Base-by-base conservation (phyloP, 1,140 invertebrate genomes). In the Zaprionus africanus region DNA sequence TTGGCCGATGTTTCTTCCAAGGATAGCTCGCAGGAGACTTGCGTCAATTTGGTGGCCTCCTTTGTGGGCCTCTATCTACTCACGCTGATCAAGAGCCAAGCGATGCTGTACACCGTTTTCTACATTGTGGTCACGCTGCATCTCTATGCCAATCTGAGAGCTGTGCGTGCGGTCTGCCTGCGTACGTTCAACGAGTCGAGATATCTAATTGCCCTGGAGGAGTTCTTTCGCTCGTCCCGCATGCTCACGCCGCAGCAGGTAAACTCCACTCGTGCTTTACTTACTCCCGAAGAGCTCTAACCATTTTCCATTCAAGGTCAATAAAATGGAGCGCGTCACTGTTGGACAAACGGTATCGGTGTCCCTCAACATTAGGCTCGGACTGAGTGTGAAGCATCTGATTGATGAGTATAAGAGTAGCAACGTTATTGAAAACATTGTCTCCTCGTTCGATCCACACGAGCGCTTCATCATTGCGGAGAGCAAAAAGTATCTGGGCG, bases 1-100 rank as follows among this genome's bases (percentile, higher is more conserved):
- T 95, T 98, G 92, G 98, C 97, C 2, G 96, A 99, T 94, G 97
- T 99, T 1, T 96, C 97, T 5, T 98, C 98, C 1, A 99, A 99
- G 94, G 99, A 99, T 93, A 97, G 97, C 9, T 98, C 97, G 78
- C 99, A 99, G 94, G 98, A 99, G 92, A 99, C 98, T 0, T 95
- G 97, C 78, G 98, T 99, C 1, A 99, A 99, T 93, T 93, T 99
- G 51, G 91, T 96, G 34, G 98, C 97, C 12, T 96, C 98, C 5
- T 92, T 97, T 61, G 82, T 96, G 13, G 97, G 97, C 65, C 94
- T 99, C 38, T 93, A 96, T 26, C 92, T 99, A 54, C 93, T 99
- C 2, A 95, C 96, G 31, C 76, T 95, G n/a, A 93, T 97, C 12
- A 94, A 94, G 36, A 94, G 94, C 59, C 93, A 93, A 72, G 77